phyloP scores from a whole-genome alignment of 1,140 invertebrate species.

The Chironomus striatipennis region DNA sequence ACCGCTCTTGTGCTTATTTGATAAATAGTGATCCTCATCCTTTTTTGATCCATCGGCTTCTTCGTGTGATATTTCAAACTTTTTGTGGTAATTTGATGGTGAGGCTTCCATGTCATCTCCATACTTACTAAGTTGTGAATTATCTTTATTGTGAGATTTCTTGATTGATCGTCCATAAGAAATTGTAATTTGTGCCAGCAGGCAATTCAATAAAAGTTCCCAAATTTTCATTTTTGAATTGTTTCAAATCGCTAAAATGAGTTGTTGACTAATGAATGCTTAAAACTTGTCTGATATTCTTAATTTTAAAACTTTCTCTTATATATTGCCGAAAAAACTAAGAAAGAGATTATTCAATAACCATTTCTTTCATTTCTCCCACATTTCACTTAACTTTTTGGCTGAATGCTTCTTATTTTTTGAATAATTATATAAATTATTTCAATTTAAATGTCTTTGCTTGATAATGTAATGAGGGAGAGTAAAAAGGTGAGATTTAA shows the following conservation, averaged over 20 bases:
- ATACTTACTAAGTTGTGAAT: not conserved
- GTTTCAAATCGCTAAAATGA: not conserved
- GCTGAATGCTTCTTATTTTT: too few relatives aligned
- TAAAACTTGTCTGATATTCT: not conserved
- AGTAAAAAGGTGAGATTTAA: too few relatives aligned
- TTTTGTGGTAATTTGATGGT: not conserved
- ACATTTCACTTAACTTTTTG: too few relatives aligned
- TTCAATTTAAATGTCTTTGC: too few relatives aligned
- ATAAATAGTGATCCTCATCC: constrained; percentile 42
- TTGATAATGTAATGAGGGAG: too few relatives aligned
- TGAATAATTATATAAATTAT: too few relatives aligned
- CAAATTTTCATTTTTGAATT: not conserved
- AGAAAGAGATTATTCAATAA: too few relatives aligned
- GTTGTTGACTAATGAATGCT: not conserved
- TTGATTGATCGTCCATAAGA: not conserved
- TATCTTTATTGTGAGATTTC: not conserved
- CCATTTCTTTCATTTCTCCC: too few relatives aligned
- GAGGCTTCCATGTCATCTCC: not conserved
- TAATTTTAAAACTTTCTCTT: not conserved
- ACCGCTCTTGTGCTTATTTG: constrained; percentile 46
- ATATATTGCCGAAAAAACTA: not conserved
- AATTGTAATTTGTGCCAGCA: not conserved
- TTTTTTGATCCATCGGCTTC: constrained; percentile 41
- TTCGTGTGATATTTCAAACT: constrained; percentile 26
- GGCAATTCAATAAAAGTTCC: not conserved